These are phyloP conservation scores for Tuta absoluta DNA, from an alignment of 2,888 invertebrate species.

Conservation along the genomic window DNA sequence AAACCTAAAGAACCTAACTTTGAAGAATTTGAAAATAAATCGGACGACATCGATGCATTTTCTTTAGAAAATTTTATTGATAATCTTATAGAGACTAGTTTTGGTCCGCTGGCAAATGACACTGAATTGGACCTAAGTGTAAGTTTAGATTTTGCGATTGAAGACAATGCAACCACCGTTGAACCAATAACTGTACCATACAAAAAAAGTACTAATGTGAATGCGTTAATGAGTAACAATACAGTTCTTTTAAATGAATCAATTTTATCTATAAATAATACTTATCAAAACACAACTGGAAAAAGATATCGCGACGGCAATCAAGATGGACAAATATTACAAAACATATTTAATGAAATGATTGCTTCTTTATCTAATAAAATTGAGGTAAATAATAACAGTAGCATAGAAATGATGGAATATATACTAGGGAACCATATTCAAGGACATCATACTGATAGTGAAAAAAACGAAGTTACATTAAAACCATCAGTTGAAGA, in stretches of 20 bases:
- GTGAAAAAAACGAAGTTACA: background rate
- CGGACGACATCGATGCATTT: conserved; percentile 43
- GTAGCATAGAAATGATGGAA: conserved; percentile 54
- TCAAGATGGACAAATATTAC: conserved; percentile 35
- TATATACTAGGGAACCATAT: conserved; percentile 36
- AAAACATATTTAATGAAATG: conserved; percentile 46
- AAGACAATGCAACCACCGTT: conserved; percentile 15
- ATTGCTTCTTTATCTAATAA: conserved; percentile 54
- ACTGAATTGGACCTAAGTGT: conserved; percentile 29
- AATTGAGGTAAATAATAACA: conserved; percentile 62
- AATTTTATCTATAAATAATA: conserved; percentile 40
- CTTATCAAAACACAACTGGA: conserved; percentile 44
- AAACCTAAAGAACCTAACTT: conserved; percentile 41
- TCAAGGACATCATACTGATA: background rate
- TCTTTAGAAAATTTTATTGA: conserved; percentile 61
- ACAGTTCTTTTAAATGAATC: conserved; percentile 34
- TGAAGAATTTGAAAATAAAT: conserved; percentile 22
- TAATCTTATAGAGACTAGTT: conserved; percentile 54
- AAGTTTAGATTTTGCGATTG: conserved; percentile 19
- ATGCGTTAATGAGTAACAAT: conserved; percentile 13
- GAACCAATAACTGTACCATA: conserved; percentile 19
- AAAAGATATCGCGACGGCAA: conserved; percentile 43
- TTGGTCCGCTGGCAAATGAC: conserved; percentile 41
- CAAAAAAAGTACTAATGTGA: conserved; percentile 14
- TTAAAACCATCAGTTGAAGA: background rate